Base-by-base conservation (phyloP, 2,888 invertebrate genomes). In the Diaphora mendica region DNA sequence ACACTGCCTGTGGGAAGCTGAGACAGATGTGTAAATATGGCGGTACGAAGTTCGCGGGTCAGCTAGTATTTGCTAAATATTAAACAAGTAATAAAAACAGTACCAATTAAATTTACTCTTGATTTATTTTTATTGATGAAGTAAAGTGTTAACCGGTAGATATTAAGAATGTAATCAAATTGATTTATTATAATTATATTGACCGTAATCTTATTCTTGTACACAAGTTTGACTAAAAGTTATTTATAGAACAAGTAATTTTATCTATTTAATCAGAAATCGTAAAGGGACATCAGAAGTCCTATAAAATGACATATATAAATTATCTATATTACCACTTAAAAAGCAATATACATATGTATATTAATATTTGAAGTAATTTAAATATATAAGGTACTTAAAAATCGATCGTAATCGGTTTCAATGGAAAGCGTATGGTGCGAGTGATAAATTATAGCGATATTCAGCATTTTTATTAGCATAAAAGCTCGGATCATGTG, bases 321-420 rank as follows among this genome's bases (percentile, higher is more conserved):
- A 13, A 44, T n/a, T 30, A 68, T 30, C 8, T 62, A 62, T 17
- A 62, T 62, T 15, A 30, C 30, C 30, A 30, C 17, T 62, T 30
- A 62, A 30, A 62, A 62, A 30, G 30, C 17, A 30, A 30, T 30
- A 8, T 17, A 62, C 42, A 59, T 71, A 75, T 79, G 79, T 78
- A 17, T 30, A 15, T 26, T n/a, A 3, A 15, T 59, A 77, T 81
- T 76, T 51, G 42, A 74, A 74, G 73, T 62, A 81, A 84, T 81
- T 81, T 80, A 85, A 83, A 84, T 73, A 76, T 75, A 70, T n/a
- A 44, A 62, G 20, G 70, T 76, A 70, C 42, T 64, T 76, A 67
- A 85, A 86, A 80, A 87, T 92, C 88, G 89, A 89, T 86, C 81
- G 81, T 86, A 82, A 86, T 89, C 87, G 88, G 82, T 86, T 74